Percentiles rank a stretch among this genome's conserved stretches.
These are phyloP conservation scores for Aurelia coerulea DNA, from an alignment of 30 jellyfish, hydroid and myxozoan genomes.

Conservation along the genomic window DNA sequence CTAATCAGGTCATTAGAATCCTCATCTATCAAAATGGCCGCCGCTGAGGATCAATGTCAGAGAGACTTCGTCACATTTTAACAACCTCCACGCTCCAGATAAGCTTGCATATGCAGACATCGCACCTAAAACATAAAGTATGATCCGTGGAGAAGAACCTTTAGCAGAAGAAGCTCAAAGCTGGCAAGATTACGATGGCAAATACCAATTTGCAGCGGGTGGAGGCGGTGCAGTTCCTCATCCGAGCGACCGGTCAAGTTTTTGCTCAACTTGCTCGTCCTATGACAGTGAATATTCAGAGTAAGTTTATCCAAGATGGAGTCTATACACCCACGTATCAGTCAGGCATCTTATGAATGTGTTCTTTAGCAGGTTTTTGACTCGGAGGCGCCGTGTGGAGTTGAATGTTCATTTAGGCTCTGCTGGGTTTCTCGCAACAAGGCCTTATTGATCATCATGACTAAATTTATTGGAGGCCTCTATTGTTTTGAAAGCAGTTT, in stretches of 20 bases:
- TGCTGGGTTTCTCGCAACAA: too few species aligned
- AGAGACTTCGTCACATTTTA: not conserved
- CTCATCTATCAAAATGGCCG: slow-evolving; percentile 83
- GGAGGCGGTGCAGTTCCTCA: slow-evolving; percentile 41
- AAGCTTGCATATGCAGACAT: too few species aligned
- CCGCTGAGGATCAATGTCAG: slow-evolving; percentile 26
- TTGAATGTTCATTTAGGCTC: too few species aligned
- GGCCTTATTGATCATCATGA: too few species aligned
- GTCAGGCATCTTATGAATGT: too few species aligned
- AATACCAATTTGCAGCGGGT: slow-evolving; percentile 7
- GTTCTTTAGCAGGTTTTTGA: too few species aligned
- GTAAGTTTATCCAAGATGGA: slow-evolving; percentile 29
- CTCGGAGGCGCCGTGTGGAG: too few species aligned
- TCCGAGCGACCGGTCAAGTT: slow-evolving; percentile 73
- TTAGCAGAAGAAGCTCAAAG: slow-evolving; percentile 37
- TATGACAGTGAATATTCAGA: slow-evolving; percentile 73
- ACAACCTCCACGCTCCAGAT: not conserved
- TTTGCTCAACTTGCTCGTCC: slow-evolving; percentile 74
- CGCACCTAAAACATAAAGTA: slow-evolving; percentile 1
- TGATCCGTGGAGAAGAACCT: slow-evolving; percentile 56
- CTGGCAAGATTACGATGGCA: slow-evolving; percentile 60
- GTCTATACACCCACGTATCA: too few species aligned
- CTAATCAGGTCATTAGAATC: slow-evolving; percentile 72
- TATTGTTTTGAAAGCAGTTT: too few species aligned
- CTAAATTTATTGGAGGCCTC: too few species aligned